Evolutionary conservation across 23 tunicate species (phyloP).

Genomic region (Corella eumyota): DNA sequence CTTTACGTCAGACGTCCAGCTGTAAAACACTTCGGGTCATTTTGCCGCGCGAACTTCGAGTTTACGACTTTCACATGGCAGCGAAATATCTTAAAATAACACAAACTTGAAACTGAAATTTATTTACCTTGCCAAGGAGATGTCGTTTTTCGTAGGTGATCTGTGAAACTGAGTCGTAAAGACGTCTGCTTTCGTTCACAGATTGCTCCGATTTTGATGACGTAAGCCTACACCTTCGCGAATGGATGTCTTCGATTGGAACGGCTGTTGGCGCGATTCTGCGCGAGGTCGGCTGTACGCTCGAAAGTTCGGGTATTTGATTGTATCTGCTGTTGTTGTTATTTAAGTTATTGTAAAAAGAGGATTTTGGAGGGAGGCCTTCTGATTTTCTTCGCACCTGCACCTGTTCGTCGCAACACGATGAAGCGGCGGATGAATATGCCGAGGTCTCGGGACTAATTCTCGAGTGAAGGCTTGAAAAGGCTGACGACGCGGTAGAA

Average conservation of each 20-base stretch:
- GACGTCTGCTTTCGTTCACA: constrained; percentile 11
- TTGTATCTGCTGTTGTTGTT: constrained; percentile 15
- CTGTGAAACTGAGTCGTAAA: constrained; percentile 3
- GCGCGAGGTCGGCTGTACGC: no score
- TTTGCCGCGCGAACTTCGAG: no score
- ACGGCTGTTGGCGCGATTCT: background rate
- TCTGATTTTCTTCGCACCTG: constrained; percentile 10
- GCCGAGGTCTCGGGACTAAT: constrained; percentile 24
- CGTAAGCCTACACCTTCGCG: constrained; percentile 4
- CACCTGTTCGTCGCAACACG: constrained; percentile 21
- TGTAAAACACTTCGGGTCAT: no score
- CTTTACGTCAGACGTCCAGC: no score
- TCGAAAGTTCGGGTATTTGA: no score
- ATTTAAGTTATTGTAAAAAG: background rate
- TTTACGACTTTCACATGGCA: no score
- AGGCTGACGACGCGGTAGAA: constrained; percentile 10
- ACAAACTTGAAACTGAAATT: no score
- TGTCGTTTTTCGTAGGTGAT: constrained; percentile 30
- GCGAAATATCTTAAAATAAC: no score
- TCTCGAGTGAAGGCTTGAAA: background rate
- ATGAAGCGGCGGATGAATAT: constrained; percentile 45
- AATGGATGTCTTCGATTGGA: background rate
- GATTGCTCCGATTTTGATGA: constrained; percentile 8
- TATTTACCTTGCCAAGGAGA: constrained; percentile 50
- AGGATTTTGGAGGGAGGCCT: no score